Conservation (phyloP, 1,140 invertebrate genomes). For the Bombus impatiens region DNA sequence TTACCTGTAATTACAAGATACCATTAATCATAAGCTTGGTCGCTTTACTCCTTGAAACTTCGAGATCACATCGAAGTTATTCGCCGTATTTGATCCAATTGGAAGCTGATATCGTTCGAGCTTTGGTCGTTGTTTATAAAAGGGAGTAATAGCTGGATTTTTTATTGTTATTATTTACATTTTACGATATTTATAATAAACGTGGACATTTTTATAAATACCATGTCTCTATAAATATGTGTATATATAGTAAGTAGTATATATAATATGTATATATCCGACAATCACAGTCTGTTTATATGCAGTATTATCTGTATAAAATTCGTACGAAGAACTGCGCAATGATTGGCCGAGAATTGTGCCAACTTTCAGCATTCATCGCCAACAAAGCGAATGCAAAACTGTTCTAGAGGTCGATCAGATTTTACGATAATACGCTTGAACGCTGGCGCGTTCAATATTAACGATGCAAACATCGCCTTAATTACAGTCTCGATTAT, state of each 20-base stretch:
- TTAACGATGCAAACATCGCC: conserved; percentile 27
- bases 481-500: conserved; percentile 36
- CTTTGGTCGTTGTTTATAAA: background rate
- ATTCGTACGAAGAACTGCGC: background rate
- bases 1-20: conserved; percentile 12
- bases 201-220: too few relatives aligned
- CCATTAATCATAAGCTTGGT: conserved; percentile 6
- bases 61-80: background rate
- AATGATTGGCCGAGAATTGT: background rate
- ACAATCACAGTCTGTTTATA: background rate
- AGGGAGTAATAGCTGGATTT: background rate
- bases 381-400: background rate
- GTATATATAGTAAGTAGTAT: too few relatives aligned
- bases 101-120: background rate
- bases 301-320: background rate
- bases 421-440: conserved; percentile 18
- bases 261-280: too few relatives aligned
- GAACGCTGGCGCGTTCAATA: background rate
- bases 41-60: background rate
- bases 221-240: too few relatives aligned
- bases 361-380: background rate
- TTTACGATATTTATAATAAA: too few relatives aligned
- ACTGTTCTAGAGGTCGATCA: background rate
- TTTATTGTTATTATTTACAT: background rate
- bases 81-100: background rate